Conservation (phyloP, 2,888 invertebrate species). For the Diarsia brunnea region DNA sequence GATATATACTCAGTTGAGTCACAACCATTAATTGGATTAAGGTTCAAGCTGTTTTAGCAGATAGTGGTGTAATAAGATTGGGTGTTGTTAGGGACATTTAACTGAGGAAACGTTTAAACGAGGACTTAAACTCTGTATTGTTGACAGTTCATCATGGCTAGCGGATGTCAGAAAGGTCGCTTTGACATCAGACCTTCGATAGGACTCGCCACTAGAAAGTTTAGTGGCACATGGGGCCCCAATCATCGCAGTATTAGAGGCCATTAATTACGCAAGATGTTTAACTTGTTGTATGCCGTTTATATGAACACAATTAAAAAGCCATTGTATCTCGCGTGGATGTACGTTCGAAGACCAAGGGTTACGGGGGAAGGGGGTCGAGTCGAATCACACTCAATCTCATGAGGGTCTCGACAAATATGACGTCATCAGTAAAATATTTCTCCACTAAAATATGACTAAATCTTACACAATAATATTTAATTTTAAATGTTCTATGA, state of each 20-base stretch:
- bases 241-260: background rate
- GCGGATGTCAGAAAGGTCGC: slow-evolving; percentile 7
- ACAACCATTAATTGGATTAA: slow-evolving; percentile 46
- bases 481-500: too few relatives aligned
- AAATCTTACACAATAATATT: too few relatives aligned
- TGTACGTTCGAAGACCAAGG: too few relatives aligned
- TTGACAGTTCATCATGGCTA: background rate
- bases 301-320: too few relatives aligned
- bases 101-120: slow-evolving; percentile 19
- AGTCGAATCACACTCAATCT: too few relatives aligned
- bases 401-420: too few relatives aligned
- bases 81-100: slow-evolving; percentile 20
- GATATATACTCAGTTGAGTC: background rate
- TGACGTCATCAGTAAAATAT: too few relatives aligned
- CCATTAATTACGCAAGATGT: too few relatives aligned
- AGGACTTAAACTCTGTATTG: background rate
- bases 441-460: too few relatives aligned
- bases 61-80: slow-evolving; percentile 24
- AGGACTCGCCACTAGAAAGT: background rate
- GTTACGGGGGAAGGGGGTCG: too few relatives aligned
- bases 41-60: slow-evolving; percentile 32
- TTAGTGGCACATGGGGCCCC: background rate
- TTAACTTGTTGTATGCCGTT: too few relatives aligned
- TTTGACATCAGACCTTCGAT: slow-evolving; percentile 14
- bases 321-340: too few relatives aligned